phyloP scores from a whole-genome alignment of 2,113 vertebrate species.

The Anolis sagrei region DNA sequence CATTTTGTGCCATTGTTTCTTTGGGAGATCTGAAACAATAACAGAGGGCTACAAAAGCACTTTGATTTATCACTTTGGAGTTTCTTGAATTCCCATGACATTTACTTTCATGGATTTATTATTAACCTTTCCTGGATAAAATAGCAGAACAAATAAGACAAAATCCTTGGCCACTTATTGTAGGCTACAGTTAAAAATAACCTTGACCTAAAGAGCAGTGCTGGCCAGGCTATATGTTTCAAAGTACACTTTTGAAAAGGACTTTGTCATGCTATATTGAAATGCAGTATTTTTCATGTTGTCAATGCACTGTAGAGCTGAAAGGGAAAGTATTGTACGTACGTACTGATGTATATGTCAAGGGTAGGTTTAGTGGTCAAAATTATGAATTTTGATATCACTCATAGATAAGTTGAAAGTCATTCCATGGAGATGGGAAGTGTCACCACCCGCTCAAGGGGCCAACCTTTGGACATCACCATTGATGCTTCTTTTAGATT shows the following conservation, averaged over 20 bases:
- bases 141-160: slow-evolving; percentile 16
- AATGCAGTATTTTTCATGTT: accelerated
- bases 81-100: slow-evolving; percentile 24
- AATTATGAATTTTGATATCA: too few relatives aligned
- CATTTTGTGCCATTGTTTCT: slow-evolving; percentile 26
- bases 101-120: slow-evolving; percentile 36
- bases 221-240: slow-evolving; percentile 18
- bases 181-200: slow-evolving; percentile 48
- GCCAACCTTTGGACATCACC: too few relatives aligned
- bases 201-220: not conserved
- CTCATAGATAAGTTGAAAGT: too few relatives aligned
- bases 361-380: too few relatives aligned
- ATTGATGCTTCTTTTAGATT: too few relatives aligned
- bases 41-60: not conserved
- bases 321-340: not conserved
- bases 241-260: slow-evolving; percentile 9
- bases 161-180: slow-evolving; percentile 24
- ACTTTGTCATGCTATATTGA: slow-evolving; percentile 14
- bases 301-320: not conserved
- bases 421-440: too few relatives aligned
- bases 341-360: too few relatives aligned
- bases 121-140: slow-evolving; percentile 44
- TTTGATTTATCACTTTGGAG: slow-evolving; percentile 44
- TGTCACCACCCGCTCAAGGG: too few relatives aligned
- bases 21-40: slow-evolving; percentile 31